Evolutionary conservation across 2,113 vertebrate species (phyloP).

Genomic region (Eclectus roratus): DNA sequence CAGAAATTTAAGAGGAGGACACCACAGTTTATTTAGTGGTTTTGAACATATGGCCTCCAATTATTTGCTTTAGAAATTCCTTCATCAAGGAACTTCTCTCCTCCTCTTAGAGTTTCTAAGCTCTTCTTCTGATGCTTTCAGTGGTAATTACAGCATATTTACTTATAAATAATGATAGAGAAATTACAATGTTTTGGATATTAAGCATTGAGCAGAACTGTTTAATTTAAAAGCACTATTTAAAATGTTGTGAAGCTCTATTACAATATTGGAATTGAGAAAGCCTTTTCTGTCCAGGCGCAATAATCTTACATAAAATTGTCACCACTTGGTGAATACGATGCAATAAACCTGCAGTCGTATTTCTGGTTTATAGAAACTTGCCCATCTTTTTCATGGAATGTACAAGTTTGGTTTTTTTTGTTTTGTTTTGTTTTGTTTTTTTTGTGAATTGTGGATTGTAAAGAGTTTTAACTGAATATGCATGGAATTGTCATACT

Average conservation of each 20-base stretch:
- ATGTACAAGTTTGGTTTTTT: fast-evolving
- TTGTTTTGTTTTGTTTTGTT: too few relatives aligned
- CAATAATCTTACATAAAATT: not conserved
- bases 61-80: not conserved
- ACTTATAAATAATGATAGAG: not conserved
- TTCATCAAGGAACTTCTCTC: not conserved
- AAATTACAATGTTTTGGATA: not conserved
- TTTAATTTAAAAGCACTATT: not conserved
- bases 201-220: not conserved
- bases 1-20: not conserved
- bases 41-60: not conserved
- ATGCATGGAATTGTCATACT: not conserved
- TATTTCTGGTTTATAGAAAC: not conserved
- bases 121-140: not conserved
- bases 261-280: not conserved
- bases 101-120: not conserved
- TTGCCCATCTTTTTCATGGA: not conserved
- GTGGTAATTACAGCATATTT: not conserved
- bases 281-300: not conserved
- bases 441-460: not conserved
- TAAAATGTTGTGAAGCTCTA: not conserved
- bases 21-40: not conserved
- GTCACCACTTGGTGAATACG: not conserved
- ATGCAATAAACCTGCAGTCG: not conserved
- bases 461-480: not conserved